Base-by-base conservation (phyloP, 2,113 vertebrate genomes). In the Pavo muticus region DNA sequence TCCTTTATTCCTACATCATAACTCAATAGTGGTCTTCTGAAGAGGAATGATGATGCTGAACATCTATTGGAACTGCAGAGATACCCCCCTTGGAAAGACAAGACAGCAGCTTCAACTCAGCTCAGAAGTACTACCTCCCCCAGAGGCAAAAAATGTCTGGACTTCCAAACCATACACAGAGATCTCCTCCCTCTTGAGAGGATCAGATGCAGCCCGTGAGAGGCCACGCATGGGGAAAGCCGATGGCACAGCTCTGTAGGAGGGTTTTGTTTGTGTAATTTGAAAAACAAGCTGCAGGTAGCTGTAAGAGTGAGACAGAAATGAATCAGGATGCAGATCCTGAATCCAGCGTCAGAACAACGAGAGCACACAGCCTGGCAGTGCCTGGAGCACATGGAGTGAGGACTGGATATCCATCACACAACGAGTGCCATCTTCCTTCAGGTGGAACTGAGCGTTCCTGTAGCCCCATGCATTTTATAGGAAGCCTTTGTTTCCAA, bases 361-460 rank as follows among this genome's bases (percentile, higher is more conserved):
- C 3, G 12, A 45, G 7, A 7, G 13, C 64, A 59, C 25, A 0
- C 4, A 16, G n/a, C 65, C 70, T 81, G 65, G 42, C 21, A 65
- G 21, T 27, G 48, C 30, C 65, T 27, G n/a, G 32, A 70, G 67
- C 16, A 8, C 1, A 6, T 5, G 27, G 61, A 70, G 39, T 2
- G 23, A 74, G 25, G 14, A 6, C 9, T 2, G 3, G 8, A 37
- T 30, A 21, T 4, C 30, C 60, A 54, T 16, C 35, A 10, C 37
- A 73, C 30, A 4, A 83, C 44, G 19, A 39, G 39, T 5, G 39
- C 8, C 29, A 64, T 7, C 18, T 50, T 59, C 40, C 63, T 35
- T 17, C 1, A 1, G 14, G 12, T 6, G 25, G 13, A 21, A 39
- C 13, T 0, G 0, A 44, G 60, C 45, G 19, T 27, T 61, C 30